Percentiles rank a stretch among this genome's conserved stretches.
phyloP scores from a whole-genome alignment of 2,113 vertebrate species.

The Reinhardtius hippoglossoides region DNA sequence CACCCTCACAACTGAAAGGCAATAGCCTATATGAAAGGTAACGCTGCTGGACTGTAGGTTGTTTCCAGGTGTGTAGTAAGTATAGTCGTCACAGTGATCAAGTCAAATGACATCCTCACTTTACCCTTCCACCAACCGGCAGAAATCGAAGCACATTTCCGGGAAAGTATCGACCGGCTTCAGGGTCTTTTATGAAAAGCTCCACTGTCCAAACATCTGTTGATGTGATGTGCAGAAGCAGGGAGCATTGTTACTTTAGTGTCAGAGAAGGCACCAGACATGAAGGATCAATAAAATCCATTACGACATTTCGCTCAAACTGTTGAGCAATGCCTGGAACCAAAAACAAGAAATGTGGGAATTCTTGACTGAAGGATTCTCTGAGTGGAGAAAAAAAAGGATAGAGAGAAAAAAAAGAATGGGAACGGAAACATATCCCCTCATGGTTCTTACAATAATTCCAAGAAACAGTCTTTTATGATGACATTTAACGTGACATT shows the following conservation, averaged over 20 bases:
- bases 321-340: constrained; percentile 62
- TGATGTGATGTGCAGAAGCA: constrained; percentile 64
- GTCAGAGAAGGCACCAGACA: constrained; percentile 54
- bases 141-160: constrained; percentile 54
- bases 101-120: constrained; percentile 55
- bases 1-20: not conserved
- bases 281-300: constrained; percentile 77
- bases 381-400: not conserved
- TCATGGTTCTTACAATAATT: constrained; percentile 29
- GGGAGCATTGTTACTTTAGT: constrained; percentile 65
- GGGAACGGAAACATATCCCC: constrained; percentile 26
- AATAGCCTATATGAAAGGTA: not conserved
- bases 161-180: constrained; percentile 63
- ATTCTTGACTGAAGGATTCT: constrained; percentile 42
- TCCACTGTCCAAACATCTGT: constrained; percentile 73
- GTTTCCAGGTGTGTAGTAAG: not conserved
- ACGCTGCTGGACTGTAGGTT: not conserved
- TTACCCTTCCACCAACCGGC: constrained; percentile 35
- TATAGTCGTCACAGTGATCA: constrained; percentile 32
- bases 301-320: constrained; percentile 72
- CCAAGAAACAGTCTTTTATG: constrained; percentile 52
- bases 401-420: not conserved
- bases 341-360: constrained; percentile 46
- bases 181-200: constrained; percentile 70
- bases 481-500: constrained; percentile 79